Evolutionary conservation across 2,113 vertebrate species (phyloP).

Genomic region (Brienomyrus brachyistius): DNA sequence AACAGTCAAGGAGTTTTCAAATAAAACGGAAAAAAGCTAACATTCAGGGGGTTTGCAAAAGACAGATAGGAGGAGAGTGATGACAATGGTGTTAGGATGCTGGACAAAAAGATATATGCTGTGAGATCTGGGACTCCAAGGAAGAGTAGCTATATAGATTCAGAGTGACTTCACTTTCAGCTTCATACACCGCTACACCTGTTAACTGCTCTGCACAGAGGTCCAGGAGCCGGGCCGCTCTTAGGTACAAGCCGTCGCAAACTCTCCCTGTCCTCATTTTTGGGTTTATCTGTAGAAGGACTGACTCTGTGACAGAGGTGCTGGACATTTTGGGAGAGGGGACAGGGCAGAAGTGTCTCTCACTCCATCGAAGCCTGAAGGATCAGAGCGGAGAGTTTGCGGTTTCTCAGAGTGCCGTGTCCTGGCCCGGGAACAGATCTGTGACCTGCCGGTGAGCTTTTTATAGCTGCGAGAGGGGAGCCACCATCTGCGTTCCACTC

Average conservation of each 20-base stretch:
- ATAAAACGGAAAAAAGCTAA: neutral
- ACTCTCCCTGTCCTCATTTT: neutral
- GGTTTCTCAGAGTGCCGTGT: conserved; percentile 20
- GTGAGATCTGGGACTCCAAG: neutral
- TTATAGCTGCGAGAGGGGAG: conserved; percentile 25
- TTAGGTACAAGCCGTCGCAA: neutral
- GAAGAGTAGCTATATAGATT: neutral
- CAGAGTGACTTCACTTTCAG: neutral
- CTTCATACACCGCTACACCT: neutral
- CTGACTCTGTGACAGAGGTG: neutral
- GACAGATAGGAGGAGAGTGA: neutral
- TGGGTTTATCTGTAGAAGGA: neutral
- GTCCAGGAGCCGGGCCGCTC: neutral
- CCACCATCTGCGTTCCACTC: neutral
- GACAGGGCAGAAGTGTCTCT: neutral
- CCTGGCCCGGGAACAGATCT: conserved; percentile 3
- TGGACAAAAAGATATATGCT: neutral
- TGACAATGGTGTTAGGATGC: neutral
- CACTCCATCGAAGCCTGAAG: neutral
- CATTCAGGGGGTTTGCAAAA: neutral
- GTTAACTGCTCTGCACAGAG: neutral
- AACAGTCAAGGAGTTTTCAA: neutral
- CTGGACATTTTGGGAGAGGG: neutral
- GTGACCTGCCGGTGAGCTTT: conserved; percentile 21
- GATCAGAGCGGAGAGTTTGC: neutral